phyloP scores from a whole-genome alignment of 2,113 vertebrate species.

The Python bivittatus region DNA sequence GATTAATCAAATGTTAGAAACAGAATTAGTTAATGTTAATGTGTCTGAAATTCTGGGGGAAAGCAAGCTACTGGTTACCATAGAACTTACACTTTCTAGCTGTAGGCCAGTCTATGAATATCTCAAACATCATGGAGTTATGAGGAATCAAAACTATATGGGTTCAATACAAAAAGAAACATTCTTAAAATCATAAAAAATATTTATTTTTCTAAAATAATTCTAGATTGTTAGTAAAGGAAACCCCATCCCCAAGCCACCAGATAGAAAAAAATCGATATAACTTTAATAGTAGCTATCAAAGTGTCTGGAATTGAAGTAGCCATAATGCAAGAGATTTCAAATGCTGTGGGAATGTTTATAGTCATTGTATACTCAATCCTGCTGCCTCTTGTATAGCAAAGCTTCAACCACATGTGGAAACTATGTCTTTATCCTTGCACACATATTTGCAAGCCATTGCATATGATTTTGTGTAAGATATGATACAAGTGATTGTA shows the following conservation, averaged over 20 bases:
- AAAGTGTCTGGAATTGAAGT: not conserved
- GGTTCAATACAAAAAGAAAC: not conserved
- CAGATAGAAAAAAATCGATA: not conserved
- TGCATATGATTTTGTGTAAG: not conserved
- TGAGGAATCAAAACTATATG: not conserved
- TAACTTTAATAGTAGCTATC: not conserved
- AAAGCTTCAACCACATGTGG: not conserved
- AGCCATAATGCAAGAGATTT: not conserved
- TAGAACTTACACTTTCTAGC: accelerated
- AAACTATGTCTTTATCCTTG: not conserved
- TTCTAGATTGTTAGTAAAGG: not conserved
- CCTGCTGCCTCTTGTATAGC: not conserved
- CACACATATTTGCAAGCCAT: not conserved
- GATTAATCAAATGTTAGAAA: not conserved
- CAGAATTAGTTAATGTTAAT: not conserved
- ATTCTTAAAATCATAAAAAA: not conserved
- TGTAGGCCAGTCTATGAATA: not conserved
- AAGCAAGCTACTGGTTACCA: not conserved
- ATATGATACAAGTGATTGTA: not conserved
- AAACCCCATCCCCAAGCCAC: not conserved
- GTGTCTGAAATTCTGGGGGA: accelerated
- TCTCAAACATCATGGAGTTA: not conserved
- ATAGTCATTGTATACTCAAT: not conserved
- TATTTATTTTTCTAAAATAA: not conserved
- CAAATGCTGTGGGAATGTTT: not conserved